These are phyloP conservation scores for Nannoperca obscura DNA, from an alignment of 2,797 vertebrate genomes.

Conservation along the genomic window DNA sequence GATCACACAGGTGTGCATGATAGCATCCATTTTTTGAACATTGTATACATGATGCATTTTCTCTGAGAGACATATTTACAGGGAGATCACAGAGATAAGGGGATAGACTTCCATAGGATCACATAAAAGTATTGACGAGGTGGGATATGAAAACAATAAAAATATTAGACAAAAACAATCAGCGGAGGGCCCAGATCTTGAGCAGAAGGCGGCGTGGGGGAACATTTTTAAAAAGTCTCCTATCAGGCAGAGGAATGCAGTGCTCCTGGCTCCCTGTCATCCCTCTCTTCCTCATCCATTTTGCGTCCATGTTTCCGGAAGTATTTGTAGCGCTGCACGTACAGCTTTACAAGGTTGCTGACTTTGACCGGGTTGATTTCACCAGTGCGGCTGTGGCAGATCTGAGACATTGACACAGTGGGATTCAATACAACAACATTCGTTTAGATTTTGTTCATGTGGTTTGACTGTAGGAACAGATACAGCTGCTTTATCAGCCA, in stretches of 20 bases:
- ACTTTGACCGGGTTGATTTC: conserved; percentile 97
- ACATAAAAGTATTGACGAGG: conserved; percentile 47
- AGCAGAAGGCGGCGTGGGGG: conserved; percentile 43
- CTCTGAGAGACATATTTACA: conserved; percentile 78
- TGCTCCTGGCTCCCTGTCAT: conserved; percentile 76
- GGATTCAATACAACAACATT: not conserved
- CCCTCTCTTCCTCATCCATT: conserved; percentile 88
- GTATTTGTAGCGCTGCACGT: conserved; percentile 95
- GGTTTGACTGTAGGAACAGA: not conserved
- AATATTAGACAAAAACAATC: conserved; percentile 51
- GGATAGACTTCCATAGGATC: conserved; percentile 43
- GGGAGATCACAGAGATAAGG: conserved; percentile 59
- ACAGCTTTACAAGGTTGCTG: conserved; percentile 93
- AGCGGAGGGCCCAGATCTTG: conserved; percentile 49
- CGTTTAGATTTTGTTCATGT: not conserved
- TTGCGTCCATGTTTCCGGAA: conserved; percentile 94
- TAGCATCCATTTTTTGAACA: conserved; percentile 29
- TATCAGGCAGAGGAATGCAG: conserved; percentile 79
- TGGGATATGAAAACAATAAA: conserved; percentile 53
- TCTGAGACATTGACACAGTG: conserved; percentile 78
- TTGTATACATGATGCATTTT: conserved; percentile 49
- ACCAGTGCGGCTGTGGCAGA: conserved; percentile 96
- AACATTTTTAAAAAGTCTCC: conserved; percentile 9
- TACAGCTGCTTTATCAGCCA: not conserved
- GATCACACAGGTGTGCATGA: conserved; percentile 31